phyloP scores from a whole-genome alignment of 2,797 vertebrate genomes.

The Mus minutoides region DNA sequence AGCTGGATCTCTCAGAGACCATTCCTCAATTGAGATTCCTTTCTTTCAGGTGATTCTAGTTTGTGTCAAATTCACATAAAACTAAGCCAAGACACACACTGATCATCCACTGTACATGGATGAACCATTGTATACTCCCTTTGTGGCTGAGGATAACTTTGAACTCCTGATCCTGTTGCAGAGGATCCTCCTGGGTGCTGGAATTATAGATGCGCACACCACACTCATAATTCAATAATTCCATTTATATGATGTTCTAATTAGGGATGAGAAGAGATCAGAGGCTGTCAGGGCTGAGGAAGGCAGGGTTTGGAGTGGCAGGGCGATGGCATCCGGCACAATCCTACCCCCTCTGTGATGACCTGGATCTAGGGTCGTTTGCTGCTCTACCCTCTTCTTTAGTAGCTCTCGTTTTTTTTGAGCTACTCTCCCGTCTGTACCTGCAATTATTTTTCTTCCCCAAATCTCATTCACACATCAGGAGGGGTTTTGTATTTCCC shows the following conservation, averaged over 20 bases:
- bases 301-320: not conserved
- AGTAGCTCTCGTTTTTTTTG: not conserved
- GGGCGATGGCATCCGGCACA: not conserved
- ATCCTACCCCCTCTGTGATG: not conserved
- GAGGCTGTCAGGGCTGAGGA: not conserved
- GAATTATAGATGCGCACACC: not conserved
- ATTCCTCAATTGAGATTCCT: not conserved
- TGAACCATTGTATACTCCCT: not conserved
- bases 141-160: not conserved
- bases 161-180: not conserved
- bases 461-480: not conserved
- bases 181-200: no score
- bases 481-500: not conserved
- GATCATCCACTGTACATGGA: no score
- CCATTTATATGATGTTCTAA: not conserved
- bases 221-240: not conserved
- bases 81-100: not conserved
- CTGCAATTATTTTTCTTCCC: not conserved
- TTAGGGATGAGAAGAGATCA: not conserved
- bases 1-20: not conserved
- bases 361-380: no score
- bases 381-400: not conserved
- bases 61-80: not conserved
- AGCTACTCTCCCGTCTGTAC: not conserved
- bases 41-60: not conserved